These are phyloP conservation scores for Spilosoma lubricipeda DNA, from an alignment of 2,888 invertebrate genomes.

Conservation along the genomic window DNA sequence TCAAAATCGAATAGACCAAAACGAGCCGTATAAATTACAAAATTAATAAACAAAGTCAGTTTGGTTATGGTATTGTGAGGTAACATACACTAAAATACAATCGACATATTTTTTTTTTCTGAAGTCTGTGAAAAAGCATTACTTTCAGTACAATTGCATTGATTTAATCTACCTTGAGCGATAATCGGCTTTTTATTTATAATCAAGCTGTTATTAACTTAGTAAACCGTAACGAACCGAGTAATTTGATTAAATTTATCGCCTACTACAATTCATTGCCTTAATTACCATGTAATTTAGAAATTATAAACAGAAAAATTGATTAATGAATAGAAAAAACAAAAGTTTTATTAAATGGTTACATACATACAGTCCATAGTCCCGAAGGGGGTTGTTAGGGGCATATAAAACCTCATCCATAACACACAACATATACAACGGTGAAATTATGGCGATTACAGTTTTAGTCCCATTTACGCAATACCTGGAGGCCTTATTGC, in stretches of 20 bases:
- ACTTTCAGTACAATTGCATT: constrained; percentile 13
- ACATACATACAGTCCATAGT: not conserved
- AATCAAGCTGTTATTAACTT: constrained; percentile 28
- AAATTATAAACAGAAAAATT: constrained; percentile 6
- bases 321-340: not conserved
- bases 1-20: no score
- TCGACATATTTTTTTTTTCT: not conserved
- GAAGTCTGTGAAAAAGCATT: constrained; percentile 4
- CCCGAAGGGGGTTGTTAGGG: no score
- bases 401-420: not conserved
- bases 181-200: constrained; percentile 21
- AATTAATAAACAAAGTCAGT: no score
- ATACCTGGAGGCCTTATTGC: not conserved
- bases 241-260: constrained; percentile 31
- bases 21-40: no score
- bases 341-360: not conserved
- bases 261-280: constrained; percentile 9
- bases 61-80: no score
- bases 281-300: constrained; percentile 4
- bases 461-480: not conserved
- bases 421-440: no score
- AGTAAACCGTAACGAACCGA: constrained; percentile 22
- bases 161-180: constrained; percentile 29
- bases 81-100: no score
- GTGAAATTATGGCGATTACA: not conserved